Percentiles rank a stretch among this genome's conserved stretches.
Evolutionary conservation across 2,113 vertebrate genomes (phyloP).

Genomic region (Hydrochoerus hydrochaeris): DNA sequence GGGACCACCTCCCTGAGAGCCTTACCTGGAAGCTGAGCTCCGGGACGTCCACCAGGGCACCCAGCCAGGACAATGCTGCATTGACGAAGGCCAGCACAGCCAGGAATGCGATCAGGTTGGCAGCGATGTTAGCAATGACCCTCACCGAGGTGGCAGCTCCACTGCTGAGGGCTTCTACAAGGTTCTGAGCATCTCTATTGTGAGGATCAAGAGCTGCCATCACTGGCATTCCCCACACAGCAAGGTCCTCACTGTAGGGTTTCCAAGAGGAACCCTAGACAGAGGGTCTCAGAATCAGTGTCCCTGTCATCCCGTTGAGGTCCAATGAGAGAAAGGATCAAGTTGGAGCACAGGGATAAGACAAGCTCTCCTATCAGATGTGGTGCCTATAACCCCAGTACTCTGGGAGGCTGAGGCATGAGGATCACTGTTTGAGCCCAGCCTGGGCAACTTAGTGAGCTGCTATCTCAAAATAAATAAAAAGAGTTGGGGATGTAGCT

Average conservation of each 20-base stretch:
- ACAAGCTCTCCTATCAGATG: neutral
- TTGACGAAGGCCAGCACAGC: slow-evolving; percentile 94
- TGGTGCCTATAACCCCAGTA: neutral
- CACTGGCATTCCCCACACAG: neutral
- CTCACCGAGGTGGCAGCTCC: slow-evolving; percentile 92
- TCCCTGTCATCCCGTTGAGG: neutral
- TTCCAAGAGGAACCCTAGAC: neutral
- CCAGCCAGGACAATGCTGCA: slow-evolving; percentile 90
- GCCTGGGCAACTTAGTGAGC: neutral
- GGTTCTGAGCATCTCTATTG: slow-evolving; percentile 91
- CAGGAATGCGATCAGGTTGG: slow-evolving; percentile 95
- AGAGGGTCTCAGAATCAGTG: neutral
- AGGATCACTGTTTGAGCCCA: neutral
- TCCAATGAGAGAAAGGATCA: neutral
- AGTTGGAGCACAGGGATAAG: neutral
- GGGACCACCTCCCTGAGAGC: too few relatives aligned
- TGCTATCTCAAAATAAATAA: neutral
- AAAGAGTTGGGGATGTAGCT: neutral
- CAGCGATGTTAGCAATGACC: slow-evolving; percentile 93
- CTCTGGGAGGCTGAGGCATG: neutral
- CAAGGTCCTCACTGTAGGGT: neutral
- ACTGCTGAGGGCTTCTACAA: slow-evolving; percentile 93
- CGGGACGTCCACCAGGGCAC: slow-evolving; percentile 92
- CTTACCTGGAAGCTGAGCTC: slow-evolving; percentile 93
- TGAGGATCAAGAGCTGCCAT: neutral